These are phyloP conservation scores for Rhagonycha fulva DNA, from an alignment of 2,888 invertebrate species.

Conservation along the genomic window DNA sequence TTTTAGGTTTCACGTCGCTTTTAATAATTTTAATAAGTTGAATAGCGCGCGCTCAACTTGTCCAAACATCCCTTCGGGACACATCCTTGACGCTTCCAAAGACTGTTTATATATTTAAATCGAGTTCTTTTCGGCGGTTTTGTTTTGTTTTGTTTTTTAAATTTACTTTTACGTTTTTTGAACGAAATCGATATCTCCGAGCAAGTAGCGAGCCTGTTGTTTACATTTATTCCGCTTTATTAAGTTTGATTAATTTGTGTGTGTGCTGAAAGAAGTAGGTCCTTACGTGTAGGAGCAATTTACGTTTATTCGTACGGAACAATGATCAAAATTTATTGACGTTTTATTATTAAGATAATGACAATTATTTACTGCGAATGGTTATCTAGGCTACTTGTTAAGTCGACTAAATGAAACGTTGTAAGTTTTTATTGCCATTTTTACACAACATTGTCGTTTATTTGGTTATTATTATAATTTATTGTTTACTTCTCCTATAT, in stretches of 20 bases:
- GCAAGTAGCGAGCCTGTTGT: background rate
- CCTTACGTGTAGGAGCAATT: background rate
- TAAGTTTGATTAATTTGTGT: background rate
- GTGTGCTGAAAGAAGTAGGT: background rate
- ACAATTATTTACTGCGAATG: slow-evolving; percentile 17
- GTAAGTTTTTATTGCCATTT: slow-evolving; percentile 7
- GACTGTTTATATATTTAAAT: slow-evolving; percentile 14
- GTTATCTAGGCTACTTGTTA: slow-evolving; percentile 18
- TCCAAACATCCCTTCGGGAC: slow-evolving; percentile 18
- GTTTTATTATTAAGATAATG: slow-evolving; percentile 12
- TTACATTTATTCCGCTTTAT: background rate
- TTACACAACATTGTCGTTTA: background rate
- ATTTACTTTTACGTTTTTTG: no score
- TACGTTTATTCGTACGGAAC: slow-evolving; percentile 16
- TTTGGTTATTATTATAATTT: background rate
- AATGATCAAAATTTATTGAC: slow-evolving; percentile 18
- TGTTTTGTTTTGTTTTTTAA: background rate
- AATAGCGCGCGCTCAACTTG: slow-evolving; percentile 30
- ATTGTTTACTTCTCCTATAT: background rate
- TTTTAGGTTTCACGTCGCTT: slow-evolving; percentile 28
- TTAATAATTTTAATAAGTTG: slow-evolving; percentile 35
- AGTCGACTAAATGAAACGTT: slow-evolving; percentile 13
- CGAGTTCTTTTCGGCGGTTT: background rate
- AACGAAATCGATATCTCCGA: background rate
- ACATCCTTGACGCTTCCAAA: slow-evolving; percentile 11